phyloP scores from a whole-genome alignment of 1,140 invertebrate species.

The Drosophila chauvacae region DNA sequence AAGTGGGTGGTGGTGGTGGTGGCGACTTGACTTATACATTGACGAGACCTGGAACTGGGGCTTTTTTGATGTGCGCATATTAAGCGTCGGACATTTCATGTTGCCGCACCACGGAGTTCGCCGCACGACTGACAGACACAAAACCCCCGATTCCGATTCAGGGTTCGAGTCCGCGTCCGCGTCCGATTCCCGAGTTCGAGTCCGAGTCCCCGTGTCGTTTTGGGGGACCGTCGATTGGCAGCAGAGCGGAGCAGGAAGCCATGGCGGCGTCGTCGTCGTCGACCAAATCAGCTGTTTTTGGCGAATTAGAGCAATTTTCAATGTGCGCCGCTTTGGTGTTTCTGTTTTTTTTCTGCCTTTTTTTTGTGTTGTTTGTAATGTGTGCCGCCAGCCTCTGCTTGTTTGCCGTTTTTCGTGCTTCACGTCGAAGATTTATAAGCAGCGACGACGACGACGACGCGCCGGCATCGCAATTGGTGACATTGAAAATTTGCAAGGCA shows the following conservation, averaged over 20 bases:
- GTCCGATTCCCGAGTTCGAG: constrained; percentile 32
- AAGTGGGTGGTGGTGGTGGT: not conserved
- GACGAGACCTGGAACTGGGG: not conserved
- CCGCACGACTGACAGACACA: constrained; percentile 68
- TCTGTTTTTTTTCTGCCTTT: constrained; percentile 1
- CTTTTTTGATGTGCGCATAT: constrained; percentile 71
- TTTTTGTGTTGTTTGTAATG: constrained; percentile 2
- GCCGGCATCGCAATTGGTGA: constrained; percentile 74
- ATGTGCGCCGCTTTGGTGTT: constrained; percentile 61
- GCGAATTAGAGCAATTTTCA: constrained; percentile 82
- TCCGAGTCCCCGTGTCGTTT: constrained; percentile 40
- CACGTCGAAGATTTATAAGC: constrained; percentile 79
- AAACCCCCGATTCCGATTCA: constrained; percentile 38
- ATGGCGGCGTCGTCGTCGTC: constrained; percentile 18
- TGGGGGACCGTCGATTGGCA: constrained; percentile 61
- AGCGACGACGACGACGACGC: constrained; percentile 40
- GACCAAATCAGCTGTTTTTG: constrained; percentile 80
- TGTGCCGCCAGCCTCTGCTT: constrained; percentile 10
- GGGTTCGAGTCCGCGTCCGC: constrained; percentile 42
- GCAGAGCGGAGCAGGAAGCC: constrained; percentile 53
- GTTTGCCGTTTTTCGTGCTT: constrained; percentile 35
- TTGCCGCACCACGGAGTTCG: constrained; percentile 76
- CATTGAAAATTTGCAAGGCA: constrained; percentile 81
- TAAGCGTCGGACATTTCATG: constrained; percentile 73
- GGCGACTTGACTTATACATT: not conserved